Conservation (phyloP, 2,888 invertebrate species). For the Nineta flava region DNA sequence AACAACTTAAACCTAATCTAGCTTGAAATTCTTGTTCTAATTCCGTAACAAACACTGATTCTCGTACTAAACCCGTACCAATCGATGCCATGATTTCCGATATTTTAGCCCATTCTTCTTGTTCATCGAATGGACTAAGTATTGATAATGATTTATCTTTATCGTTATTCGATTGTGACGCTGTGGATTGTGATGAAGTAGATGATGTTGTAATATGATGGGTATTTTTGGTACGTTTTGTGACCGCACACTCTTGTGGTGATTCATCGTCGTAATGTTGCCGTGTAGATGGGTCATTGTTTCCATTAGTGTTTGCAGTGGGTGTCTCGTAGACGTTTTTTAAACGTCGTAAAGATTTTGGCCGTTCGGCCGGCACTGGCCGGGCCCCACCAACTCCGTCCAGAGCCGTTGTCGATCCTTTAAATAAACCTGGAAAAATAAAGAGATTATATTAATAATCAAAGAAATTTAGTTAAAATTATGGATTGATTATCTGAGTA, state of each 20-base stretch:
- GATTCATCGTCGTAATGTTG: constrained; percentile 9
- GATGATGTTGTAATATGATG: constrained; percentile 4
- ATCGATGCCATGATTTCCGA: constrained; percentile 92
- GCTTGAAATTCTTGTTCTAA: constrained; percentile 65
- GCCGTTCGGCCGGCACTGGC: constrained; percentile 49
- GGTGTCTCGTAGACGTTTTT: constrained; percentile 54
- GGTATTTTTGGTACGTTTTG: constrained; percentile 5
- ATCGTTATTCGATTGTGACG: constrained; percentile 23
- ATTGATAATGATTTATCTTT: constrained; percentile 37
- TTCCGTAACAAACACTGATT: constrained; percentile 63
- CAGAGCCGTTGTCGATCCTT: constrained; percentile 60
- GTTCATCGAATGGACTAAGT: constrained; percentile 81
- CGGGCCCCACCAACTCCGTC: constrained; percentile 40
- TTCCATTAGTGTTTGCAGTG: constrained; percentile 27
- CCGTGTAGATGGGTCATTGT: constrained; percentile 15
- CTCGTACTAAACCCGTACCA: constrained; percentile 65
- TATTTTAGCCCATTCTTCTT: constrained; percentile 93
- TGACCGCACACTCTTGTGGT: constrained; percentile 6
- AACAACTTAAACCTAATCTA: constrained; percentile 46
- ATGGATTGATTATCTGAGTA: too few relatives aligned
- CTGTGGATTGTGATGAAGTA: constrained; percentile 19
- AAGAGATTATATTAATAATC: neutral
- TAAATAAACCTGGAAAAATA: constrained; percentile 52
- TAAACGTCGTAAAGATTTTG: constrained; percentile 57
- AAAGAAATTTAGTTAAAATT: too few relatives aligned